Conservation (phyloP, 2,888 invertebrate species). For the Malacosoma neustria region DNA sequence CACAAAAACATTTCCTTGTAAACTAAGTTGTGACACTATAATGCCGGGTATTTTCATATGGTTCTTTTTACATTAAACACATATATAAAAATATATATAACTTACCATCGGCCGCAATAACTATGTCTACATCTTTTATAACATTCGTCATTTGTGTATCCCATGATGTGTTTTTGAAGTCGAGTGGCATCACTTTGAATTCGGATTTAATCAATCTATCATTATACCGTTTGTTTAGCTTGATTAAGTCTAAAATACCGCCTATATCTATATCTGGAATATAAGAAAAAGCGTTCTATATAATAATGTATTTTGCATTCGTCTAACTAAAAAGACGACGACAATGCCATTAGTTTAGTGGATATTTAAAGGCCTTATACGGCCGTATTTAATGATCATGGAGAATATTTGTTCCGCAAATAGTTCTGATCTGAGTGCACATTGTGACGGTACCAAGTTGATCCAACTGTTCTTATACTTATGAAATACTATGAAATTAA, state of each 20-base stretch:
- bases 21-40: too few species aligned
- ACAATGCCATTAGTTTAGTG: too few species aligned
- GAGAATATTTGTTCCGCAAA: background rate
- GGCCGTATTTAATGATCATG: slow-evolving; percentile 2
- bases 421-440: background rate
- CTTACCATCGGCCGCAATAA: slow-evolving; percentile 90
- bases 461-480: too few species aligned
- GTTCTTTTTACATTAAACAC: too few species aligned
- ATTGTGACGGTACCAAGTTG: background rate
- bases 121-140: slow-evolving; percentile 76
- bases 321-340: too few species aligned
- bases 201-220: slow-evolving; percentile 72
- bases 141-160: slow-evolving; percentile 64
- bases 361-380: too few species aligned
- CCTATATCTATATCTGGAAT: slow-evolving; percentile 65
- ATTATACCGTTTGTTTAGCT: slow-evolving; percentile 81
- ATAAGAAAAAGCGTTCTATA: background rate
- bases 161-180: slow-evolving; percentile 79
- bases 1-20: too few species aligned
- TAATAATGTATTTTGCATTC: too few species aligned
- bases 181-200: slow-evolving; percentile 78
- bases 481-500: too few species aligned
- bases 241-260: slow-evolving; percentile 83
- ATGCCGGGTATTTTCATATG: too few species aligned
- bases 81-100: too few species aligned